Evolutionary conservation across 2,888 invertebrate species (phyloP).

Genomic region (Dusona sp.): DNA sequence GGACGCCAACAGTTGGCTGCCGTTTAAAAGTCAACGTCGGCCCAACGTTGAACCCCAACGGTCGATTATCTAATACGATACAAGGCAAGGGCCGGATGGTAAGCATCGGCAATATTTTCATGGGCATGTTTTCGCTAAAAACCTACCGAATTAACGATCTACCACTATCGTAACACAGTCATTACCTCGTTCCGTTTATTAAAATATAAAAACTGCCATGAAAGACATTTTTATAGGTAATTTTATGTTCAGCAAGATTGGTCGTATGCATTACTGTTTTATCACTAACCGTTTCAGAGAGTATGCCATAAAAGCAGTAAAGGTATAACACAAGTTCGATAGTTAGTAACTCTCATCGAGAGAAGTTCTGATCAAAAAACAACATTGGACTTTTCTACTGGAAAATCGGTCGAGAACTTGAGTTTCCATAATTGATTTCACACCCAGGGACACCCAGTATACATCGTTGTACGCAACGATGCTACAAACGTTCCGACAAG

Average conservation of each 20-base stretch:
- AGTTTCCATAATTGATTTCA: neutral
- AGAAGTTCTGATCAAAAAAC: neutral
- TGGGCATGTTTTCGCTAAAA: neutral
- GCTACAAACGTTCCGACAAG: slow-evolving; percentile 1
- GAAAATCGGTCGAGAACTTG: neutral
- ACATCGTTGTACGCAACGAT: slow-evolving; percentile 17
- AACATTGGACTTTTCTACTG: neutral
- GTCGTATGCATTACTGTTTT: neutral
- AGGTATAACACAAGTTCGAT: neutral
- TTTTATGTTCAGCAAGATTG: neutral
- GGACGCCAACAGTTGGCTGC: too few relatives aligned
- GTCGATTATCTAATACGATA: too few relatives aligned
- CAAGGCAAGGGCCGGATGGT: too few relatives aligned
- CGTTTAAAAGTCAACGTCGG: too few relatives aligned
- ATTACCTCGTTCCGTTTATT: too few relatives aligned
- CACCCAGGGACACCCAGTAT: neutral
- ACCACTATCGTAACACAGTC: too few relatives aligned
- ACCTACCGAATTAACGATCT: too few relatives aligned
- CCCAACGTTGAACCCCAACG: too few relatives aligned
- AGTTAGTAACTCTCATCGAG: neutral
- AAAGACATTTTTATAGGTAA: too few relatives aligned
- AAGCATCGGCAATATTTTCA: too few relatives aligned
- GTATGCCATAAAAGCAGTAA: neutral
- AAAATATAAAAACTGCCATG: too few relatives aligned
- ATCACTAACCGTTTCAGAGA: neutral